Evolutionary conservation across 2,797 vertebrate species (phyloP).

Genomic region (Tokudaia tokunoshimensis): DNA sequence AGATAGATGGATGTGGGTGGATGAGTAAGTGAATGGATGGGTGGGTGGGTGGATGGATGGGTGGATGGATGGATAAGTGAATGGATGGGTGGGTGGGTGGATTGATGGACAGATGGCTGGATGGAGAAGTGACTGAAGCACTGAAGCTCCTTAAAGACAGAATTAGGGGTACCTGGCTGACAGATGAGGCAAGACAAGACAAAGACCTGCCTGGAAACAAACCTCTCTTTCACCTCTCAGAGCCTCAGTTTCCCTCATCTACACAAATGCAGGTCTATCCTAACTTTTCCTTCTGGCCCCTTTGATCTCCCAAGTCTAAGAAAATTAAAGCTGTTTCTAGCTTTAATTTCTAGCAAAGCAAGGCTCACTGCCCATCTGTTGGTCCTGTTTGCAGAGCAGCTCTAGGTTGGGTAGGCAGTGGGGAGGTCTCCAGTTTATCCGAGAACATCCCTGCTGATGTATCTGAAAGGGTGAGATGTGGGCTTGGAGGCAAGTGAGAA

Average conservation of each 20-base stretch:
- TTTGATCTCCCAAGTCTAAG: conserved; percentile 13
- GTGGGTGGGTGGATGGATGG: not conserved
- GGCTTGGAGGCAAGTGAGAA: conserved; percentile 75
- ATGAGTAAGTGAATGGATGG: not conserved
- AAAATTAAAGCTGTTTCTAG: not conserved
- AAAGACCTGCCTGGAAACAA: not conserved
- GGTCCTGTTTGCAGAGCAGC: conserved; percentile 49
- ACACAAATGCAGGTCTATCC: not conserved
- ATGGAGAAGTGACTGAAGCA: not conserved
- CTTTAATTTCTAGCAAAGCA: not conserved
- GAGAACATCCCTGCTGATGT: conserved; percentile 72
- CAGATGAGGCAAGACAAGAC: not conserved
- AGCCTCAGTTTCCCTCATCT: not conserved
- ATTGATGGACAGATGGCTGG: not conserved
- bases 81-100: not conserved
- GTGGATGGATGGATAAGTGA: not conserved
- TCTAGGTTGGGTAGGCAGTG: conserved; percentile 68
- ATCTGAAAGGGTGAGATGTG: conserved; percentile 81
- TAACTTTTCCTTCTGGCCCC: not conserved
- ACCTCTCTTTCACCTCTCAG: not conserved
- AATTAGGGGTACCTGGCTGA: not conserved
- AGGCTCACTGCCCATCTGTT: conserved; percentile 70
- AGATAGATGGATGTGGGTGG: no score
- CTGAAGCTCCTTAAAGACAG: not conserved
- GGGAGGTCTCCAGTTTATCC: conserved; percentile 76